Percentiles rank a stretch among this genome's conserved stretches.
These are phyloP conservation scores for Pithys albifrons DNA, from an alignment of 2,113 vertebrate species.

Conservation along the genomic window DNA sequence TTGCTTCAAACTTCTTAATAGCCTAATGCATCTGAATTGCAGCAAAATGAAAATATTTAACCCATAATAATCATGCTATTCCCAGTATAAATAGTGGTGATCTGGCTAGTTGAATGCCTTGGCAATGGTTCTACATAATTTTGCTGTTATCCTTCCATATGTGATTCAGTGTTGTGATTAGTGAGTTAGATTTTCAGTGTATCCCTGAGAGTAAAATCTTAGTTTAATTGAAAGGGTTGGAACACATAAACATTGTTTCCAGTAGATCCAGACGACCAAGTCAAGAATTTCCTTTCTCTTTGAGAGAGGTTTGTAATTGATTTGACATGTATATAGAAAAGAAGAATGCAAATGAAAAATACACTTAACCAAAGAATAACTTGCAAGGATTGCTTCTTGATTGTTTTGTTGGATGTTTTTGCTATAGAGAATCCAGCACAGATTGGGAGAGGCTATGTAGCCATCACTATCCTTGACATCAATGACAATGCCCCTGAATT, in stretches of 20 bases:
- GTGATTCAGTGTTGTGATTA: neutral
- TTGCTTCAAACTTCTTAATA: neutral
- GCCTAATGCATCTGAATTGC: neutral
- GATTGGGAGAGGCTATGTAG: slow-evolving; percentile 86
- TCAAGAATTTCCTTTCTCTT: neutral
- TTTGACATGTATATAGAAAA: neutral
- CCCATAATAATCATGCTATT: neutral
- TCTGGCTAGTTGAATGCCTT: neutral
- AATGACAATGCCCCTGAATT: slow-evolving; percentile 96
- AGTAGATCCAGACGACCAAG: neutral
- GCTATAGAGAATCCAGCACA: slow-evolving; percentile 88
- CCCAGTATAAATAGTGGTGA: fast-evolving
- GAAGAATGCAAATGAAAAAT: neutral
- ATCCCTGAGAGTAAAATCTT: neutral
- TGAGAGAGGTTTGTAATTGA: neutral
- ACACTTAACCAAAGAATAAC: neutral
- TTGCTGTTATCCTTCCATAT: neutral
- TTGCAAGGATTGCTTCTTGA: neutral
- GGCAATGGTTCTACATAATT: neutral
- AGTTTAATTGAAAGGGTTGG: neutral
- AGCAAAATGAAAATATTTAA: neutral
- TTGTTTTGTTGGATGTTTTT: neutral
- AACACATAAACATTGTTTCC: neutral
- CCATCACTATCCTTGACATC: slow-evolving; percentile 89
- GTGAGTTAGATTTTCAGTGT: neutral